These are phyloP conservation scores for Phylloscopus collybita DNA, from an alignment of 2,797 vertebrate genomes.

Conservation along the genomic window DNA sequence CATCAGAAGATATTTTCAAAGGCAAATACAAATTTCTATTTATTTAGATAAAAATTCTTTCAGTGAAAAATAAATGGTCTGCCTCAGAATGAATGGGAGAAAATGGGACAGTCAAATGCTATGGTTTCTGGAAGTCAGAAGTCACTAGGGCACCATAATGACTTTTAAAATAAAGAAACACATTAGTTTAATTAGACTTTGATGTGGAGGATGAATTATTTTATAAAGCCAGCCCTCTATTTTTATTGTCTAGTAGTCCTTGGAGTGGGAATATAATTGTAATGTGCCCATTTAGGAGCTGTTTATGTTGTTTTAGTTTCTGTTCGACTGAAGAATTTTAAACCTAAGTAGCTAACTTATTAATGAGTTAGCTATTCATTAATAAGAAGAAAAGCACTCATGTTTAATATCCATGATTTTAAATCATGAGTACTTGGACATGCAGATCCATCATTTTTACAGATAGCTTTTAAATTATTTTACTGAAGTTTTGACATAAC, in stretches of 20 bases:
- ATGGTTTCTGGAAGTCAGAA: neutral
- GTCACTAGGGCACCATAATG: neutral
- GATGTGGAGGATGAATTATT: neutral
- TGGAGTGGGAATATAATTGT: neutral
- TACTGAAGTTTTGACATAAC: neutral
- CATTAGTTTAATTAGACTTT: neutral
- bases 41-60: neutral
- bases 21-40: neutral
- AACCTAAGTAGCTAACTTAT: neutral
- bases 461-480: neutral
- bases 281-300: neutral
- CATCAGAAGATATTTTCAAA: neutral
- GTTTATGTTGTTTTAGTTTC: neutral
- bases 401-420: neutral
- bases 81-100: fast-evolving
- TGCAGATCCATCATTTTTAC: neutral
- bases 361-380: neutral
- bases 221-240: neutral
- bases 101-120: neutral
- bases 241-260: neutral
- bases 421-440: neutral
- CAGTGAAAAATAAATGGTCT: neutral
- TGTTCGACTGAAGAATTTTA: neutral
- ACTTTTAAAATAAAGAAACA: neutral
- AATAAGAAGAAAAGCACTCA: neutral